phyloP scores from a whole-genome alignment of 1,140 invertebrate species.

The Acyrthosiphon pisum region DNA sequence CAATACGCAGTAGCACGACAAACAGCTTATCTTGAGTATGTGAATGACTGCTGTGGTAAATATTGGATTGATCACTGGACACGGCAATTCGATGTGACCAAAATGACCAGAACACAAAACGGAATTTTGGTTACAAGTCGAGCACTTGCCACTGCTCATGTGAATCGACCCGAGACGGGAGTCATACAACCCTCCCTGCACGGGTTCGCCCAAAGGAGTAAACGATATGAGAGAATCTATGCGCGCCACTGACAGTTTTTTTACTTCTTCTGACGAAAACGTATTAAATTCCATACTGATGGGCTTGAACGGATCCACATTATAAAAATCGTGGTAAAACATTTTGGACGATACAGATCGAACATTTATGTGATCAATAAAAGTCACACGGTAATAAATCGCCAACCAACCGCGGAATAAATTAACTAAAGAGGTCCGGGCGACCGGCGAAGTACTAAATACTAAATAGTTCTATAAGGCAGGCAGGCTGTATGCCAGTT shows the following conservation, averaged over 20 bases:
- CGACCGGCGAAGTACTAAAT: no score
- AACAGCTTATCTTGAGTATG: slow-evolving; percentile 74
- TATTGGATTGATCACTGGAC: slow-evolving; percentile 91
- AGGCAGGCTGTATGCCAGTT: no score
- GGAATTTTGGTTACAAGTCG: slow-evolving; percentile 78
- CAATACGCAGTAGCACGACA: slow-evolving; percentile 75
- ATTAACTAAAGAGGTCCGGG: neutral
- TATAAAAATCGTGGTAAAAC: slow-evolving; percentile 58
- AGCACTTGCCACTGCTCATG: slow-evolving; percentile 72
- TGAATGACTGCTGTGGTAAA: slow-evolving; percentile 79
- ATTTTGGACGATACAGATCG: neutral
- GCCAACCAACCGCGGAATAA: neutral
- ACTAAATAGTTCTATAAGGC: no score
- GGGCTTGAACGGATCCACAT: slow-evolving; percentile 56
- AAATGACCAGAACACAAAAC: slow-evolving; percentile 89
- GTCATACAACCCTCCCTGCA: slow-evolving; percentile 87
- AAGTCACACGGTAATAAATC: neutral
- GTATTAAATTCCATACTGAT: slow-evolving; percentile 49
- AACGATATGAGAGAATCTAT: slow-evolving; percentile 84
- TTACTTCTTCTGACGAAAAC: slow-evolving; percentile 77
- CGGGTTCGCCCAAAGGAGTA: slow-evolving; percentile 83
- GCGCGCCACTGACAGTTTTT: slow-evolving; percentile 84
- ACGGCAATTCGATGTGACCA: slow-evolving; percentile 91
- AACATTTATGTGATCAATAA: neutral
- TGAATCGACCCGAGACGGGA: slow-evolving; percentile 69